phyloP scores from a whole-genome alignment of 2,113 vertebrate genomes.

The Hypocryptadius cinnamomeus region DNA sequence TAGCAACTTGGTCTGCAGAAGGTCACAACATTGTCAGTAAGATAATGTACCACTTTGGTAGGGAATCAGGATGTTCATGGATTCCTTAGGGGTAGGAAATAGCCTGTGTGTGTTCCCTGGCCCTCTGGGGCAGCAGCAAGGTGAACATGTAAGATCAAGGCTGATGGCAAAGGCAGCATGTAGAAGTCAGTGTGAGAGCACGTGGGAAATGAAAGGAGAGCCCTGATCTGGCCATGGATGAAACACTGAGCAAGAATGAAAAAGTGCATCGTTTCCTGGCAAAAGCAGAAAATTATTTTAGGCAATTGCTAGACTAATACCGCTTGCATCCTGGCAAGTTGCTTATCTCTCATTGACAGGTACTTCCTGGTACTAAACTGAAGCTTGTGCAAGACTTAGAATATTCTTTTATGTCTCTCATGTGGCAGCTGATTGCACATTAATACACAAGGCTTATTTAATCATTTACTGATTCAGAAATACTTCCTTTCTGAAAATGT shows the following conservation, averaged over 20 bases:
- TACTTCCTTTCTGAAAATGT: not conserved
- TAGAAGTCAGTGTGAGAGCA: fast-evolving
- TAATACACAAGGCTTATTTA: not conserved
- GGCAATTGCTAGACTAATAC: not conserved
- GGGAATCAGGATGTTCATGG: not conserved
- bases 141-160: no score
- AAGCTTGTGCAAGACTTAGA: not conserved
- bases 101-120: not conserved
- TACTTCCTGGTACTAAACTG: constrained; percentile 7
- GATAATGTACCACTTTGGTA: not conserved
- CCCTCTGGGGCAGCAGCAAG: not conserved
- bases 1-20: not conserved
- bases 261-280: not conserved
- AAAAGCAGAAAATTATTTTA: not conserved
- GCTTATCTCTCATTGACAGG: constrained; percentile 13
- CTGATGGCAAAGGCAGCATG: fast-evolving
- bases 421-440: not conserved
- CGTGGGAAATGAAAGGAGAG: not conserved
- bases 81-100: not conserved
- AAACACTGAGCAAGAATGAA: not conserved
- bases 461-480: not conserved
- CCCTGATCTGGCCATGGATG: not conserved
- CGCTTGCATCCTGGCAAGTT: not conserved
- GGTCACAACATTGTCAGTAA: not conserved
- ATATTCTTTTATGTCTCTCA: not conserved